A percentile compares a stretch with the other conserved stretches of the same genome.
Conservation (phyloP, 2,797 vertebrate species). For the Cuculus canorus region DNA sequence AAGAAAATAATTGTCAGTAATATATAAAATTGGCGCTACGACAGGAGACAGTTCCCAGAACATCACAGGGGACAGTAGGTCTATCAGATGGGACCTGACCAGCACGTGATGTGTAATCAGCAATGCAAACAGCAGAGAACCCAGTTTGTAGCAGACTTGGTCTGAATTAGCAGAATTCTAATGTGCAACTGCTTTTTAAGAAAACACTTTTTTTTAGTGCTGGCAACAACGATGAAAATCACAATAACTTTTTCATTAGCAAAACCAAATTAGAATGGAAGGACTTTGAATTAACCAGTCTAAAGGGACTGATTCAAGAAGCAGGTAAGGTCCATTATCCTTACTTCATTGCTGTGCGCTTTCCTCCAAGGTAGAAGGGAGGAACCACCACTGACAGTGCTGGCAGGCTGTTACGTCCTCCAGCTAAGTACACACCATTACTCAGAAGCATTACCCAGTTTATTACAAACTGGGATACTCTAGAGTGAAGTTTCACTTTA, state of each 20-base stretch:
- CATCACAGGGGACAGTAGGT: constrained; percentile 72
- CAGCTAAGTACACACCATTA: neutral
- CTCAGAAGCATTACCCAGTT: neutral
- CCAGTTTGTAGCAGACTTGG: neutral
- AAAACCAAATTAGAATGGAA: neutral
- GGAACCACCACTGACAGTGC: neutral
- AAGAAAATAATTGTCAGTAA: constrained; percentile 91
- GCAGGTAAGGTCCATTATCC: neutral
- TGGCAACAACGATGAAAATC: neutral
- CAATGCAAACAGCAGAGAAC: constrained; percentile 6
- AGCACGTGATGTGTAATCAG: neutral
- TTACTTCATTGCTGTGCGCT: neutral
- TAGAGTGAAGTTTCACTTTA: neutral
- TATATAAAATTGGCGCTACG: constrained; percentile 78
- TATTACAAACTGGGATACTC: neutral
- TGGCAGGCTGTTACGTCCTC: neutral
- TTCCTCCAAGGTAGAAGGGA: neutral
- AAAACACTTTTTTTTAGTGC: neutral
- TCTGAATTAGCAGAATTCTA: neutral
- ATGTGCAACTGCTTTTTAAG: neutral
- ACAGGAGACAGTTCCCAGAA: constrained; percentile 81
- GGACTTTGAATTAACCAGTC: neutral
- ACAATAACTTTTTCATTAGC: neutral
- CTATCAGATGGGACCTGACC: neutral
- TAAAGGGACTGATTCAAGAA: neutral